Conservation (phyloP, 2,888 invertebrate genomes). For the Aporophyla nigra region DNA sequence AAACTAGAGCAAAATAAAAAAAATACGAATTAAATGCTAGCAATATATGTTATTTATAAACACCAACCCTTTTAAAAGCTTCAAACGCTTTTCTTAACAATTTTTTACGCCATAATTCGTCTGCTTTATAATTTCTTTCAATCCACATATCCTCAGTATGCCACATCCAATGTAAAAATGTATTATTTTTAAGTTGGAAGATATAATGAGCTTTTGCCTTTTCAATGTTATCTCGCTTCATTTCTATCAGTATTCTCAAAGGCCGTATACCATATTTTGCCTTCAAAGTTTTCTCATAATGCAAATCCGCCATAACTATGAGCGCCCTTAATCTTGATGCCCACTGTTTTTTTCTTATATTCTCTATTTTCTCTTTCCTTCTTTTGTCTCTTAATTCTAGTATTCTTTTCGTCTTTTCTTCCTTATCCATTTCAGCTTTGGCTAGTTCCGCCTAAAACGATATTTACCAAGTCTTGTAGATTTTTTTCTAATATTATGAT, state of each 20-base stretch:
- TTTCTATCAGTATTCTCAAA: conserved; percentile 78
- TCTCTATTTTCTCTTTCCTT: conserved; percentile 91
- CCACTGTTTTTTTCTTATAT: conserved; percentile 91
- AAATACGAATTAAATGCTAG: background rate
- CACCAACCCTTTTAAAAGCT: conserved; percentile 87
- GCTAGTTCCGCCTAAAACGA: conserved; percentile 84
- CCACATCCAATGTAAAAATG: conserved; percentile 90
- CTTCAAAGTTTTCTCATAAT: conserved; percentile 85
- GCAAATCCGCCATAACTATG: conserved; percentile 89
- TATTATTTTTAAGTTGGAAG: conserved; percentile 86
- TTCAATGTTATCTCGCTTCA: conserved; percentile 82
- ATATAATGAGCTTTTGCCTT: conserved; percentile 87
- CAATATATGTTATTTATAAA: conserved; percentile 5
- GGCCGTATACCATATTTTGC: conserved; percentile 84
- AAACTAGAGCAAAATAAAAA: background rate
- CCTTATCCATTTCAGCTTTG: conserved; percentile 91
- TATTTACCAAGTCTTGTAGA: background rate
- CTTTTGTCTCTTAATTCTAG: conserved; percentile 92
- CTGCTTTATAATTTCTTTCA: conserved; percentile 90
- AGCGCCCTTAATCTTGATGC: conserved; percentile 85
- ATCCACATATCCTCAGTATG: conserved; percentile 87
- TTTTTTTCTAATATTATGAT: background rate
- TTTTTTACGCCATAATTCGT: conserved; percentile 88
- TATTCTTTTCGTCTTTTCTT: conserved; percentile 91
- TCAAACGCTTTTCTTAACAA: conserved; percentile 85